A percentile compares a stretch with the other conserved stretches of the same genome.
phyloP scores from a whole-genome alignment of 2,113 vertebrate species.

The Crotalus viridis region DNA sequence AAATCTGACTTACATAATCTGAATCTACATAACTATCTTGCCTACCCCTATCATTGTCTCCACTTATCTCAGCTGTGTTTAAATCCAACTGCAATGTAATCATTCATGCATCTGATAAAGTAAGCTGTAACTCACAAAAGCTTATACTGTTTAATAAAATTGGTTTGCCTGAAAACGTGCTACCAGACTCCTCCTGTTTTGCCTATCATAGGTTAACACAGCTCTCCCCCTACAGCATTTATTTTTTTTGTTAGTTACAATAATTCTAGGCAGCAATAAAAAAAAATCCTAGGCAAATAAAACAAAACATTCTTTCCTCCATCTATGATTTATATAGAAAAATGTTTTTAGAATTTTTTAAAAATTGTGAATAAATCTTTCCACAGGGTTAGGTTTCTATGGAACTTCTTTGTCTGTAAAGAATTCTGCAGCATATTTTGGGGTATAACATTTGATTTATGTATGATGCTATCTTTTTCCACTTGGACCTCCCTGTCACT shows the following conservation, averaged over 20 bases:
- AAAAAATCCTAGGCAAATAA: not conserved
- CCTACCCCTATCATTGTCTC: not conserved
- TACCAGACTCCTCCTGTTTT: not conserved
- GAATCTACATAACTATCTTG: not conserved
- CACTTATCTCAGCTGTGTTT: not conserved
- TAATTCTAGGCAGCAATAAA: too few species aligned
- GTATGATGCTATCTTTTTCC: not conserved
- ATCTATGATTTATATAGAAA: not conserved
- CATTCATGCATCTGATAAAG: not conserved
- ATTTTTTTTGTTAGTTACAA: not conserved
- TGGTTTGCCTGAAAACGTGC: not conserved
- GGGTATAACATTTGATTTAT: not conserved
- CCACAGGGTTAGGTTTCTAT: not conserved
- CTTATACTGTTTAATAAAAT: not conserved
- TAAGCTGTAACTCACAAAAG: not conserved
- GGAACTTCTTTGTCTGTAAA: not conserved
- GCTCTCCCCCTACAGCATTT: not conserved
- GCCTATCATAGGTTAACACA: not conserved
- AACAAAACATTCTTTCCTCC: not conserved
- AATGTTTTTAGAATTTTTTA: not conserved
- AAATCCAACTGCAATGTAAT: not conserved
- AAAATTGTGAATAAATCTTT: not conserved
- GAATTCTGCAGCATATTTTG: not conserved
- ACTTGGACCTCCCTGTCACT: not conserved
- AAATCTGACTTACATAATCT: not conserved